Conservation (phyloP, 2,888 invertebrate species). For the Antheraea assamensis region DNA sequence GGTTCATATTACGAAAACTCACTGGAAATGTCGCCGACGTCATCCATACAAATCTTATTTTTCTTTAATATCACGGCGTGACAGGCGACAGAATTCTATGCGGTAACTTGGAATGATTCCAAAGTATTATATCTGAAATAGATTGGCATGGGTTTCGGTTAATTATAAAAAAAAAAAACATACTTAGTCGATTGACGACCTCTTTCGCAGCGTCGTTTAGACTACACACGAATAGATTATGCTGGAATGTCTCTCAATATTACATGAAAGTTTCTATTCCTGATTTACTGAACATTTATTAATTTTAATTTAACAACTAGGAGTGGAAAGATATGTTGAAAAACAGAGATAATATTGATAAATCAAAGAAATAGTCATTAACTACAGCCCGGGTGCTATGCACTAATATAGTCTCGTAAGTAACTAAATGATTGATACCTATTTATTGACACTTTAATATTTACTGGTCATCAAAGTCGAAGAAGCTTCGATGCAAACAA, state of each 20-base stretch:
- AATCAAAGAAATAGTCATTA: too few relatives aligned
- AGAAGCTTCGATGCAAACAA: too few relatives aligned
- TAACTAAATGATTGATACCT: too few relatives aligned
- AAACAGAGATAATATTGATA: too few relatives aligned
- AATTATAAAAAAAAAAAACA: slow-evolving; percentile 6
- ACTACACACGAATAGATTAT: not conserved
- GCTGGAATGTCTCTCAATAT: not conserved
- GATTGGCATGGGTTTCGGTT: slow-evolving; percentile 15
- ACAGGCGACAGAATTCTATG: slow-evolving; percentile 18
- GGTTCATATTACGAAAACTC: not conserved
- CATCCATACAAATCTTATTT: slow-evolving; percentile 1
- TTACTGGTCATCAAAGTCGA: too few relatives aligned
- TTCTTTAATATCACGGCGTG: slow-evolving; percentile 3
- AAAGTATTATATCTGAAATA: slow-evolving; percentile 20
- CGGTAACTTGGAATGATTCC: slow-evolving; percentile 15
- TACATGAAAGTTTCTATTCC: too few relatives aligned
- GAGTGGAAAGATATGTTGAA: too few relatives aligned
- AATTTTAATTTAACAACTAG: too few relatives aligned
- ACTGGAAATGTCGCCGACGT: not conserved
- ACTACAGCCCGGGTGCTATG: too few relatives aligned
- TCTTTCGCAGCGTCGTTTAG: not conserved
- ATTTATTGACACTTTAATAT: too few relatives aligned
- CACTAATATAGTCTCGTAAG: too few relatives aligned
- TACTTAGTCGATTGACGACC: slow-evolving; percentile 12
- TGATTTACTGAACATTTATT: too few relatives aligned